Evolutionary conservation across 2,113 vertebrate species (phyloP).

Genomic region (Cyprinodon variegatus): DNA sequence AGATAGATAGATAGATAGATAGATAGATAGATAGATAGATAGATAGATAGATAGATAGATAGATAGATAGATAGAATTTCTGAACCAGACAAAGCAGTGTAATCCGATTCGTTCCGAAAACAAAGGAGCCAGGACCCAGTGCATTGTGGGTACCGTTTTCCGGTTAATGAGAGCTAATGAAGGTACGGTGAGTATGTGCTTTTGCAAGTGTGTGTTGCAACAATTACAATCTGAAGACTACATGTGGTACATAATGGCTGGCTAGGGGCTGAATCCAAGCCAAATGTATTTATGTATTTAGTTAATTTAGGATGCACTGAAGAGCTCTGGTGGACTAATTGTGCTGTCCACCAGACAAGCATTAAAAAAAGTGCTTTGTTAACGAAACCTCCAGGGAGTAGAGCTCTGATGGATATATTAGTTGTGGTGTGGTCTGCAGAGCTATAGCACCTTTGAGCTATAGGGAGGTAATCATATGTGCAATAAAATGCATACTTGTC

Average conservation of each 20-base stretch:
- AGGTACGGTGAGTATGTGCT: conserved; percentile 45
- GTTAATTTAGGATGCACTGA: conserved; percentile 73
- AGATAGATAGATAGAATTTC: conserved; percentile 19
- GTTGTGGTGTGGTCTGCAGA: background rate
- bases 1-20: conserved; percentile 8
- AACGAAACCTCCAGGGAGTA: conserved; percentile 47
- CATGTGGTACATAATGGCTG: conserved; percentile 74
- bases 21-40: conserved; percentile 3
- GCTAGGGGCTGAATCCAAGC: conserved; percentile 61
- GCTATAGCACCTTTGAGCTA: background rate
- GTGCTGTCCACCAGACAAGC: conserved; percentile 48
- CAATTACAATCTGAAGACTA: conserved; percentile 71
- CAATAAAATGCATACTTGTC: too few relatives aligned
- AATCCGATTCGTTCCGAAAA: conserved; percentile 68
- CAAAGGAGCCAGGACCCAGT: conserved; percentile 39
- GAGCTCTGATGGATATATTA: conserved; percentile 15
- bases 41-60: conserved; percentile 29
- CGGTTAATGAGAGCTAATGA: conserved; percentile 60
- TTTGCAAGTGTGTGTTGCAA: conserved; percentile 48
- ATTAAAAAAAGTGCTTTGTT: conserved; percentile 64
- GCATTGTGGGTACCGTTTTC: conserved; percentile 52
- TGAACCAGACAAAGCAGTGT: conserved; percentile 22
- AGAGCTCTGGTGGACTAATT: conserved; percentile 72
- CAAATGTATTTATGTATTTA: conserved; percentile 79
- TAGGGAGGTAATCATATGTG: background rate